Conservation (phyloP, 2,797 vertebrate species). For the Hemitrygon akajei region DNA sequence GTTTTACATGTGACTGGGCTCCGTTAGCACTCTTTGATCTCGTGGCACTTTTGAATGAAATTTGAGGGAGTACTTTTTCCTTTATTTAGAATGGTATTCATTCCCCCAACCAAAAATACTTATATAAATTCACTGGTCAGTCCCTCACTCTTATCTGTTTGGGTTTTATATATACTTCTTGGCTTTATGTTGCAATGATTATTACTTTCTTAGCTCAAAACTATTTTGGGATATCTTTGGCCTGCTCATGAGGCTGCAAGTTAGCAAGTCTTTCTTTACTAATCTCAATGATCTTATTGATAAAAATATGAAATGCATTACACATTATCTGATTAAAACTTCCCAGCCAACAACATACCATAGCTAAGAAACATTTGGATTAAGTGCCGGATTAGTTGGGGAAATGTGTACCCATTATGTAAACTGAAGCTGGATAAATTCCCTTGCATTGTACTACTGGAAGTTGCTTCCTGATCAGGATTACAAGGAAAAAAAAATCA, state of each 20-base stretch:
- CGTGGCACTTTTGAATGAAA: too few relatives aligned
- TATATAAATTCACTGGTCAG: background rate
- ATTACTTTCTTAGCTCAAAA: background rate
- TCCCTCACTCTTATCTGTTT: background rate
- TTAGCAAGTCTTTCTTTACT: background rate
- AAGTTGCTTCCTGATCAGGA: background rate
- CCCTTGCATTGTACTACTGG: background rate
- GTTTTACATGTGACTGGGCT: background rate
- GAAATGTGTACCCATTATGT: background rate
- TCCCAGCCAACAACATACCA: background rate
- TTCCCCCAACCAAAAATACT: background rate
- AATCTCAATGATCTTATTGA: background rate
- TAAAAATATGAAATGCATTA: background rate
- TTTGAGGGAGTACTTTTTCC: background rate
- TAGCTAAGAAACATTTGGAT: background rate
- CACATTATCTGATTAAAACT: background rate
- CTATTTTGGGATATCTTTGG: background rate
- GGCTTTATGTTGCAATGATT: background rate
- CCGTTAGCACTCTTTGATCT: background rate
- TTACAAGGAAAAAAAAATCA: background rate
- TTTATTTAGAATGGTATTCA: background rate
- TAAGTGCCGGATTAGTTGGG: background rate
- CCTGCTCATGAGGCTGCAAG: too few relatives aligned
- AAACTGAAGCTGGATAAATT: background rate
- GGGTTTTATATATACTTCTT: too few relatives aligned